Base-by-base conservation (phyloP, 2,888 invertebrate species). In the Hemicrepidius hirtus region DNA sequence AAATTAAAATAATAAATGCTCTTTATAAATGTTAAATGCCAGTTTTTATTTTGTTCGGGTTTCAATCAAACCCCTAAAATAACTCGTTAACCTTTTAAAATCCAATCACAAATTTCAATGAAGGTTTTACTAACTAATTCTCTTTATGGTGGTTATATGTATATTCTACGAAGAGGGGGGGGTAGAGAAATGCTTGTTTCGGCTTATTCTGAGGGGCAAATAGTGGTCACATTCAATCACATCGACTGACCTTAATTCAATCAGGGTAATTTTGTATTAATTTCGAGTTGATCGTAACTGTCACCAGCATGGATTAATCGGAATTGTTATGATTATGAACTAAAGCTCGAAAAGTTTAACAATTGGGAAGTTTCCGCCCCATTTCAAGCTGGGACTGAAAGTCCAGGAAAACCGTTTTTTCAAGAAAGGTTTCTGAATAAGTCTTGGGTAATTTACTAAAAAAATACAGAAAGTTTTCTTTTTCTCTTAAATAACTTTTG, bases 191-290 rank as follows among this genome's bases (percentile, higher is more conserved):
- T 28, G 6, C 53, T 13, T 28, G n/a, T n/a, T n/a, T n/a, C n/a
- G 13, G 13, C 53, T 5, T 46, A 9, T 18, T 18, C 46, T 13
- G 10, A 10, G 46, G 46, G 46, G 46, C 32, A 1, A 46, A 18
- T 37, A 35, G 59, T 28, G 68, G 78, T 76, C 75, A 73, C 68
- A 71, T 74, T 75, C 78, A 79, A 79, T 79, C 77, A 77, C 75
- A n/a, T 76, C 73, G 73, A 71, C 69, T 72, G 71, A 74, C 77
- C 77, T 75, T 79, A 77, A 79, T 79, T 76, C 74, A 69, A 79
- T 78, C 73, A 71, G 62, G 64, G 65, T 71, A 64, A 74, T 71
- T 74, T 63, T 55, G 49, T 60, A 74, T 71, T 72, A 49, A 67
- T 49, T 60, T 68, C 21, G 35, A 62, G 49, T 60, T 57, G 57